Evolutionary conservation across 2,888 invertebrate species (phyloP), one percentile per base, ranked within the genome.

Genomic region (Rotaria sp.): DNA sequence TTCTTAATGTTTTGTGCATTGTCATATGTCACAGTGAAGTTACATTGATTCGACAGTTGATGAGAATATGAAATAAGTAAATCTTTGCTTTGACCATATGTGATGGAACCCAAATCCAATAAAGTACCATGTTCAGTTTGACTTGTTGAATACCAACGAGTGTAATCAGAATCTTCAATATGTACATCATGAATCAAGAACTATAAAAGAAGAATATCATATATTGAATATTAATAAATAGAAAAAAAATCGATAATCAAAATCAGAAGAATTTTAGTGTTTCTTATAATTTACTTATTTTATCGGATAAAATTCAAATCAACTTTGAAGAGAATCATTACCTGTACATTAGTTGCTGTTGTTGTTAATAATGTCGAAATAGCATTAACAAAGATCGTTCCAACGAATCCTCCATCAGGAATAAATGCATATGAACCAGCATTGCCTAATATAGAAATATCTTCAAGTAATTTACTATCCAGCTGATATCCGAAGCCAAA

Each of bases 361-460:
- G 84, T 86, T n/a, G 55, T 15, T 55, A 86, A 85, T 50, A 80
- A 55, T 35, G 48, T 85, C 11, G 85, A 21, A 35, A 86, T 38
- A 55, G 80, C 85, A 59, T 86, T 86, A 26, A 86, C 59, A 55
- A 86, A 86, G 24, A 86, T 67, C 18, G 86, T 86, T n/a, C 86
- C 86, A 11, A 86, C 85, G 75, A 86, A 85, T 41, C 80, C 75
- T 50, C 85, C 85, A 84, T 86, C 86, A 7, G 86, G 86, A 30
- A 86, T 86, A 59, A 86, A 86, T 41, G 85, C 85, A 38, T 85
- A 86, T n/a, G 85, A 85, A 45, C 86, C 86, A 13, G 45, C 26
- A 80, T 80, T 80, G 45, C 80, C 80, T n/a, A 80, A 13, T 26
- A 80, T 45, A 15, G 80, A 24, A 45, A 80, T 41, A n/a, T 80